Evolutionary conservation across 30 jellyfish, hydroid and myxozoan genomes (phyloP).

Genomic region (Haliclystus octoradiatus): DNA sequence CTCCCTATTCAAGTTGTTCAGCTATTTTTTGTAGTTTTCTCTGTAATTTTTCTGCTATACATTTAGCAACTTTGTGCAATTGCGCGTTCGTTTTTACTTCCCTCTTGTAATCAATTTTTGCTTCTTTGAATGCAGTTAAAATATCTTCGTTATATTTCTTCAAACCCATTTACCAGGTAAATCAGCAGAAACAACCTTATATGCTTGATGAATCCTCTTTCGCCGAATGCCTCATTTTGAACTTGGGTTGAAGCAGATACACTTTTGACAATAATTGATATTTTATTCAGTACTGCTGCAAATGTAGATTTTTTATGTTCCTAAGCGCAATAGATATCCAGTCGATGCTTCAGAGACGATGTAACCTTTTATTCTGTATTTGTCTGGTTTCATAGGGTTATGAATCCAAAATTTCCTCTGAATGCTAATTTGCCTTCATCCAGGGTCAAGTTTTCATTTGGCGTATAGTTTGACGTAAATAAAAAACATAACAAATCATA

Average conservation of each 20-base stretch:
- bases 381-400: too few relatives aligned
- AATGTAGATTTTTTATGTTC: too few relatives aligned
- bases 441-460: too few relatives aligned
- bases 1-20: neutral
- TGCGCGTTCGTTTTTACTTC: slow-evolving; percentile 5
- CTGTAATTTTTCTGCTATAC: slow-evolving; percentile 1
- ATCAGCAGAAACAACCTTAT: slow-evolving; percentile 4
- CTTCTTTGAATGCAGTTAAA: neutral
- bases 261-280: slow-evolving; percentile 15
- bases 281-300: too few relatives aligned
- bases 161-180: slow-evolving; percentile 2
- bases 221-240: too few relatives aligned
- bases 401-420: too few relatives aligned
- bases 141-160: slow-evolving; percentile 1
- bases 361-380: too few relatives aligned
- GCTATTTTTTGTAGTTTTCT: neutral
- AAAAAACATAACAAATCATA: too few relatives aligned
- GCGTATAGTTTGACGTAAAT: too few relatives aligned
- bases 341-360: too few relatives aligned
- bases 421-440: too few relatives aligned
- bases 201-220: slow-evolving; percentile 13
- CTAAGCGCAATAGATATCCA: too few relatives aligned
- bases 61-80: slow-evolving; percentile 6
- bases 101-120: neutral
- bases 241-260: slow-evolving; percentile 17